Evolutionary conservation across 2,113 vertebrate genomes (phyloP).

Genomic region (Zosterops japonicus): DNA sequence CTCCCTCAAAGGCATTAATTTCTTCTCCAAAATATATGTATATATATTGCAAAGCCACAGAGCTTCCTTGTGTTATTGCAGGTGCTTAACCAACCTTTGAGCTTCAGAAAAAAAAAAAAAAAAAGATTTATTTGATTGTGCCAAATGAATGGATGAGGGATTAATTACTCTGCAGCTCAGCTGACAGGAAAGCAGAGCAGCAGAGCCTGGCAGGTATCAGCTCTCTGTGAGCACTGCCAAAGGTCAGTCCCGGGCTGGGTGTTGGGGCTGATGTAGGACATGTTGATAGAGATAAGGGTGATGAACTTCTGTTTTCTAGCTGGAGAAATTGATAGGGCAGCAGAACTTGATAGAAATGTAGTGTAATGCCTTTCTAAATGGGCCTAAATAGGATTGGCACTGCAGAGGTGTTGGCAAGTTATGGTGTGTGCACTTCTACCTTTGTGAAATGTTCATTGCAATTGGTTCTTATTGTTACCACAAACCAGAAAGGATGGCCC

Average conservation of each 20-base stretch:
- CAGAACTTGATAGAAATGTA: not conserved
- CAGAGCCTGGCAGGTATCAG: not conserved
- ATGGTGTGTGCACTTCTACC: fast-evolving
- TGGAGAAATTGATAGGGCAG: not conserved
- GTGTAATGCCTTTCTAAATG: not conserved
- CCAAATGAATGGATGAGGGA: not conserved
- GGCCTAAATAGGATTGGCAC: not conserved
- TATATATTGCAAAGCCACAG: not conserved
- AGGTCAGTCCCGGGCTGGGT: not conserved
- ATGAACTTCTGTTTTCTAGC: not conserved
- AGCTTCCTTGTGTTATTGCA: not conserved
- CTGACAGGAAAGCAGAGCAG: not conserved
- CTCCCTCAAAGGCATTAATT: not conserved
- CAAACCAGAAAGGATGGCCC: not conserved
- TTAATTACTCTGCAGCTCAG: not conserved
- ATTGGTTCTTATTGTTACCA: not conserved
- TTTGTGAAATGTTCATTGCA: not conserved
- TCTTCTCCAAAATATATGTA: not conserved
- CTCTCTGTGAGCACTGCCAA: fast-evolving
- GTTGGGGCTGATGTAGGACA: not conserved
- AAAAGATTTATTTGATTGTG: not conserved
- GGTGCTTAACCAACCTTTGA: constrained; percentile 24
- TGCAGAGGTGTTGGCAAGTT: not conserved
- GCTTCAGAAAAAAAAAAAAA: not conserved
- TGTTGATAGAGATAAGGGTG: not conserved